phyloP scores from a whole-genome alignment of 2,113 vertebrate genomes.

The Oncorhynchus masou region DNA sequence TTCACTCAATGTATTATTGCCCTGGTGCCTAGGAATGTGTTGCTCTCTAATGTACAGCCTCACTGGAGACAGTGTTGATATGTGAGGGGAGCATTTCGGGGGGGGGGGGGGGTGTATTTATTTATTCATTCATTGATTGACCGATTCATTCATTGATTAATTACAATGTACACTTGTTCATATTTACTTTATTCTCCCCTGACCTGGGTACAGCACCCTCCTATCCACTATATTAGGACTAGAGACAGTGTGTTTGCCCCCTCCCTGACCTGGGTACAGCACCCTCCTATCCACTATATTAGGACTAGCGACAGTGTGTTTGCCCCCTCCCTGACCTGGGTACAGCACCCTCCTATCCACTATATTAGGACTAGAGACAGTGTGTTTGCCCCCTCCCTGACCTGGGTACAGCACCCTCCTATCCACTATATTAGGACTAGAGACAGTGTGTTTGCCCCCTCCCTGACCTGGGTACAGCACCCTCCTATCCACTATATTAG shows the following conservation, averaged over 20 bases:
- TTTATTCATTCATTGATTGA: slow-evolving; percentile 29
- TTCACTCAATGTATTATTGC: slow-evolving; percentile 26
- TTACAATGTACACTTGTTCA: slow-evolving; percentile 6
- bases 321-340: too few species aligned
- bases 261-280: too few species aligned
- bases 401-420: too few species aligned
- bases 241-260: slow-evolving; percentile 1
- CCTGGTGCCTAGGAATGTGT: slow-evolving; percentile 39
- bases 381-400: too few species aligned
- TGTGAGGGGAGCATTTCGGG: slow-evolving; percentile 19
- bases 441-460: too few species aligned
- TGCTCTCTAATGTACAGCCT: slow-evolving; percentile 23
- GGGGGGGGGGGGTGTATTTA: slow-evolving; percentile 29
- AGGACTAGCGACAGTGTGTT: too few species aligned
- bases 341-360: too few species aligned
- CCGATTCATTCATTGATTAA: slow-evolving; percentile 6
- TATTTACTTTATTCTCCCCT: slow-evolving; percentile 7
- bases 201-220: slow-evolving; percentile 6
- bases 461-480: too few species aligned
- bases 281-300: too few species aligned
- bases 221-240: neutral
- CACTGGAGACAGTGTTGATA: slow-evolving; percentile 1
- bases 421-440: too few species aligned
- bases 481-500: too few species aligned
- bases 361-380: too few species aligned